A percentile compares a stretch with the other conserved stretches of the same genome.
Evolutionary conservation across 1,140 invertebrate species (phyloP).

Genomic region (Meloidogyne exigua): DNA sequence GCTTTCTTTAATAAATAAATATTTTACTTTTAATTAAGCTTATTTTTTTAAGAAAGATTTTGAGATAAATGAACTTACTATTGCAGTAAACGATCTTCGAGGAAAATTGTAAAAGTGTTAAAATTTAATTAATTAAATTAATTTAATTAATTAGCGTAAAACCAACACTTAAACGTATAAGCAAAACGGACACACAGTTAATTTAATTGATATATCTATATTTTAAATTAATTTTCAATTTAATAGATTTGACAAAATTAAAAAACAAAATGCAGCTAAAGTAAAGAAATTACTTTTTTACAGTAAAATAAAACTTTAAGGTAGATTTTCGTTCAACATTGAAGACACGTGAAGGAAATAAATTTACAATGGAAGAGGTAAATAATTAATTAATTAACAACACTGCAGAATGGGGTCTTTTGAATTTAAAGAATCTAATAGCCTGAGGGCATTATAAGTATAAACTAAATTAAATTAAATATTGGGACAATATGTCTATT

Average conservation of each 20-base stretch:
- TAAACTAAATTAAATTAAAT: no score
- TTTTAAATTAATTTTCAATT: slow-evolving; percentile 16
- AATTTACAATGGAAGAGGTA: slow-evolving; percentile 90
- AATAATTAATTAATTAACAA: no score
- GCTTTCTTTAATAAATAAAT: no score
- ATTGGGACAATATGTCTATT: no score
- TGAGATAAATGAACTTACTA: slow-evolving; percentile 96
- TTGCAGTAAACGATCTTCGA: slow-evolving; percentile 97
- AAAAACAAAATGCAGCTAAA: slow-evolving; percentile 37
- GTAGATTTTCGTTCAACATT: slow-evolving; percentile 98
- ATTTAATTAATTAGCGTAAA: slow-evolving; percentile 74
- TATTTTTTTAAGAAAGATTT: slow-evolving; percentile 86
- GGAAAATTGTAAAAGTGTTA: slow-evolving; percentile 93
- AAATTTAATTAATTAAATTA: neutral
- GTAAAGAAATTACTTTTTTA: slow-evolving; percentile 7
- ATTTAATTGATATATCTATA: neutral
- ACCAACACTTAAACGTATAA: slow-evolving; percentile 96
- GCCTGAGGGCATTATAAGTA: no score
- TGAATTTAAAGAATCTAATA: no score
- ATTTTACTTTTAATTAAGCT: no score
- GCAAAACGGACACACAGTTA: slow-evolving; percentile 83
- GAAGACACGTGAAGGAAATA: slow-evolving; percentile 39
- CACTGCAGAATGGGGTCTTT: no score
- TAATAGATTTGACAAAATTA: slow-evolving; percentile 70
- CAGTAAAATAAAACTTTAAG: slow-evolving; percentile 79